Evolutionary conservation across 2,113 vertebrate genomes (phyloP).

Genomic region (Mirounga angustirostris): DNA sequence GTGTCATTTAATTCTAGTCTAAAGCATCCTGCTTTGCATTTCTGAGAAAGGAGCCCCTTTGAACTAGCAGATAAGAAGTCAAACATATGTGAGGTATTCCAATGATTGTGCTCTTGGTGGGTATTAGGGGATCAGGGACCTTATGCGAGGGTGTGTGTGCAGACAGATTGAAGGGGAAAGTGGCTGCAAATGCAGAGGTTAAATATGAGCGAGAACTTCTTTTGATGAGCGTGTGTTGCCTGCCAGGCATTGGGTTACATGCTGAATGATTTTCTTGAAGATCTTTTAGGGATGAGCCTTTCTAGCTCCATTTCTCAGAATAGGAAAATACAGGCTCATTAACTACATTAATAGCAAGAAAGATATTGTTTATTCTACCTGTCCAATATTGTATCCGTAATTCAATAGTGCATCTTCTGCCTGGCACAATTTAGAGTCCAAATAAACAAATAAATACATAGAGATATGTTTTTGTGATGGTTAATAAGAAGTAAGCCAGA

Average conservation of each 20-base stretch:
- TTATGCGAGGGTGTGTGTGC: background rate
- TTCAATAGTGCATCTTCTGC: background rate
- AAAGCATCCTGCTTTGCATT: background rate
- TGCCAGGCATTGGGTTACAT: background rate
- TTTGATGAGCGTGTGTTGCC: background rate
- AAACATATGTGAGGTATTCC: background rate
- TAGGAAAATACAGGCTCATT: background rate
- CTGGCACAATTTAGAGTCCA: background rate
- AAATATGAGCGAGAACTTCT: background rate
- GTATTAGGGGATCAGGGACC: background rate
- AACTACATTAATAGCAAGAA: conserved; percentile 1
- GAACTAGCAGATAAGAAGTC: background rate
- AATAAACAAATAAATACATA: background rate
- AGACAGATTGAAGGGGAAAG: background rate
- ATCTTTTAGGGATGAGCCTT: background rate
- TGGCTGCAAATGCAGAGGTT: background rate
- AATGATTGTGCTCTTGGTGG: background rate
- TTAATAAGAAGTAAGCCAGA: conserved; percentile 40
- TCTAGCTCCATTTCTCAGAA: background rate
- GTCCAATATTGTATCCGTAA: background rate
- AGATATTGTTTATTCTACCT: background rate
- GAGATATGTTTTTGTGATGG: conserved; percentile 29
- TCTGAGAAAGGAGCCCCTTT: background rate
- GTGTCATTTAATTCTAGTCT: background rate
- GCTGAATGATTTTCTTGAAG: background rate